Base-by-base conservation (phyloP, 2,888 invertebrate species). In the Torymus auratus region DNA sequence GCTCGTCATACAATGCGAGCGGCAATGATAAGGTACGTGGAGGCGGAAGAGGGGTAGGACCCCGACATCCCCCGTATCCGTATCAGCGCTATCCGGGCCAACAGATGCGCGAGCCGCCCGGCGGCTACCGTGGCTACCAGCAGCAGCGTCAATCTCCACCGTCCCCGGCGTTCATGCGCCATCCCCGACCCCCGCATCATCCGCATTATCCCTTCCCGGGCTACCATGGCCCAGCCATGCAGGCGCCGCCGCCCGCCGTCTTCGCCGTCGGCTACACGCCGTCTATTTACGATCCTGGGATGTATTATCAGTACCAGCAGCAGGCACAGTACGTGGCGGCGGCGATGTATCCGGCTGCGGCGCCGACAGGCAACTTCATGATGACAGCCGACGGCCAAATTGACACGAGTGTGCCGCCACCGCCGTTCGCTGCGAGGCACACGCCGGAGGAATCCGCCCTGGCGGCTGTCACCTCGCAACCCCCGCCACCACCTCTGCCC, bases 401-500 rank as follows among this genome's bases (percentile, higher is more conserved):
- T 55, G 89, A 90, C 62, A 89, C 88, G 13, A 89, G 90, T 73
- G 85, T 89, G n/a, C 89, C 90, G 55, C 90, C 91, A 10, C 90
- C 90, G 2, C 83, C 84, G 71, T 75, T 89, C 17, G 82, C 82
- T 10, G 53, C 82, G 74, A 75, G 83, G 52, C 83, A 82, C 13
- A 81, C 28, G 53, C 75, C 60, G 52, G 62, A 69, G 11, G 17
- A 77, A 23, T 76, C 77, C 17, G 68, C 52, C n/a, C 60, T 23
- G 2, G 81, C 76, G 15, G 74, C 65, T 79, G 79, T 76, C 14
- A 10, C 81, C 13, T 71, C 12, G 11, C 71, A 79, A 50, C 65
- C 67, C 0, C 89, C 88, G 69, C 92, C 91, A 70, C 94, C 94
- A 0, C 92, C 93, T 58, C 90, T 93, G 83, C 94, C 94, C 4